Base-by-base conservation (phyloP, 2,888 invertebrate genomes). In the Cordilura impudica region DNA sequence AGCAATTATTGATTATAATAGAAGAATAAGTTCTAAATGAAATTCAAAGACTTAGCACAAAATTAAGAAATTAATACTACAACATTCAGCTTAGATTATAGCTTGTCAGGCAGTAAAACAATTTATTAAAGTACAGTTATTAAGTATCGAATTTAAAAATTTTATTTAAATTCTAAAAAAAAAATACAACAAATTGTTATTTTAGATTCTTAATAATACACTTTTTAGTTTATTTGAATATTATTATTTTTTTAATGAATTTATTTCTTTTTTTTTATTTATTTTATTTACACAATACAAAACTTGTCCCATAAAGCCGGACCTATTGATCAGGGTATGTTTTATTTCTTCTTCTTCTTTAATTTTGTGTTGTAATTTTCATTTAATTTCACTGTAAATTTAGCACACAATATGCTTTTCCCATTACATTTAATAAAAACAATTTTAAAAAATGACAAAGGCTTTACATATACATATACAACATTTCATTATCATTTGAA, bases 261-360 rank as follows among this genome's bases (percentile, higher is more conserved):
- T 79, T 71, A 75, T 69, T 78, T 77, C 49, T 81, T 80, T 80
- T 63, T 73, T 81, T 80, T 39, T 14, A 35, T 78, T 75, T 80
- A 61, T 73, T 79, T 79, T 58, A 70, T 67, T 71, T 81, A 75
- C 66, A 76, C 75, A 80, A 81, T 73, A 71, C 70, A 54, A 66
- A 66, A 54, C 58, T 54, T 65, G 53, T 53, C 65, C 60, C 66
- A 56, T 80, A 75, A 81, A 82, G 90, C 90, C 88, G 91, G 91
- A 90, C 90, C 90, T 89, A 90, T 90, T 90, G 90, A 90, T 88
- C 90, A 90, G 89, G 91, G 91, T 91, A 91, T 70, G 58, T 74
- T 81, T 71, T 70, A 23, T 74, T 76, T 65, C 61, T 81, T 83
- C 67, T 51, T 74, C 71, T 54, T 31, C 39, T 56, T 61, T 60